A percentile compares a stretch with the other conserved stretches of the same genome.
These are phyloP conservation scores for Drosophila paramelanica DNA, from an alignment of 2,888 invertebrate species.

Conservation along the genomic window DNA sequence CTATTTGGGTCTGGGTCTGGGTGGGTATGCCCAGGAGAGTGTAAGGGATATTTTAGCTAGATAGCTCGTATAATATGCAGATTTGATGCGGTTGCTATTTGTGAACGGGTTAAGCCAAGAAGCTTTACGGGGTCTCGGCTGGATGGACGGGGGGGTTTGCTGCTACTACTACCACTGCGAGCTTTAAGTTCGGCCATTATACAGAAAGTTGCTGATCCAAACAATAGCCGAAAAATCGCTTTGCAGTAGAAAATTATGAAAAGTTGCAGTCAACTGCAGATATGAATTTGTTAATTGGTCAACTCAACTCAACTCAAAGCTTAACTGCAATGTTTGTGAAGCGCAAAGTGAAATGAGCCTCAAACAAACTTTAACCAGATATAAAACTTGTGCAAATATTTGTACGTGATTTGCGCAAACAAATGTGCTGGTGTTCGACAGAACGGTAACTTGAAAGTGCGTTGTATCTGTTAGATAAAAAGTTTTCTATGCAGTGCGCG, in stretches of 20 bases:
- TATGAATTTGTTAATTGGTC: constrained; percentile 32
- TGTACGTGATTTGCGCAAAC: constrained; percentile 1
- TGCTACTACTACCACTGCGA: neutral
- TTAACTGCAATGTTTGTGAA: constrained; percentile 7
- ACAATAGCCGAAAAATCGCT: constrained; percentile 38
- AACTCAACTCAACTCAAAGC: constrained; percentile 1
- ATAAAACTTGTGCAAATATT: neutral
- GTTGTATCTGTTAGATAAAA: constrained; percentile 5
- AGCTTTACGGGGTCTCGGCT: constrained; percentile 14
- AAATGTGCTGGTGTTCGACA: neutral
- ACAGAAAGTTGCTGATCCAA: constrained; percentile 49
- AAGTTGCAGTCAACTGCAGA: constrained; percentile 27
- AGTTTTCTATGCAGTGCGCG: neutral
- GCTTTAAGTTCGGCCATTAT: constrained; percentile 44
- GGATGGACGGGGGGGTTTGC: neutral
- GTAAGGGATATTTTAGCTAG: neutral
- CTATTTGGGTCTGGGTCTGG: constrained; percentile 5
- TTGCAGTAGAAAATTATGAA: constrained; percentile 32
- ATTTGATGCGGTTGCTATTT: constrained; percentile 59
- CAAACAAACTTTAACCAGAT: neutral
- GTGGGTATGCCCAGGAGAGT: constrained; percentile 14
- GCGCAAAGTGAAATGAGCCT: neutral
- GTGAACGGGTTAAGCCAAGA: constrained; percentile 47
- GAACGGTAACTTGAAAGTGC: neutral
- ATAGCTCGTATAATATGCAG: constrained; percentile 57